Base-by-base conservation (phyloP, 1,140 invertebrate genomes). In the Bombus pyrosoma region DNA sequence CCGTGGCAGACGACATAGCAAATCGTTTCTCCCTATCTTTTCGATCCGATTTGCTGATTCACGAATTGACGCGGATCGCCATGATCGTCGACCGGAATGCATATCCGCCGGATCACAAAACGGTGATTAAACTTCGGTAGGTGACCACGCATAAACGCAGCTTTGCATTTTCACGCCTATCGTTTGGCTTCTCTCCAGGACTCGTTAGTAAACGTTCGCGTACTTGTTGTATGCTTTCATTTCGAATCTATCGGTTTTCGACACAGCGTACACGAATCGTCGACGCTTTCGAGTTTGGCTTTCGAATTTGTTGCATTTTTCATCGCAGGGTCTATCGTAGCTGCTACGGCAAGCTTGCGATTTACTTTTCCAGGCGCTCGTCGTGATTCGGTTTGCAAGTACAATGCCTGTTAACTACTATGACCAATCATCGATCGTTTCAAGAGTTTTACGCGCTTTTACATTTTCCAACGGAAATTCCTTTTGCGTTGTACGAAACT, bases 51-150 rank as follows among this genome's bases (percentile, higher is more conserved):
- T 32, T 25, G 72, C 18, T 12, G 22, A 64, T 78, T 43, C n/a
- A 10, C 81, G 47, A 13, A 68, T 62, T 18, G n/a, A 37, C 75
- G 28, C 39, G 0, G n/a, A 37, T 47, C 83, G 74, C 3, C 15
- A 93, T 93, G 91, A 83, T 90, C n/a, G 62, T 91, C 66, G 90
- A 94, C 87, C 91, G 93, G 71, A 89, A 93, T 71, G 81, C 94
- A 1, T 94, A 94, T 85, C 93, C 93, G 4, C 91, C 93, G 13
- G 85, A 87, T 74, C 93, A 94, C 75, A 94, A 93, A 86, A 94
- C 93, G 0, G 90, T 92, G 37, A 91, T 94, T 66, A 92, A 92
- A 41, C 89, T 91, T 77, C 89, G 93, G 93, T 94, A 93, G 68
- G 92, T 92, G 62, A 13, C 32, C 6, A 25, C 18, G 57, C 43